Percentiles rank a stretch among this genome's conserved stretches.
phyloP scores from a whole-genome alignment of 2,888 invertebrate species.

The Pecten maximus region DNA sequence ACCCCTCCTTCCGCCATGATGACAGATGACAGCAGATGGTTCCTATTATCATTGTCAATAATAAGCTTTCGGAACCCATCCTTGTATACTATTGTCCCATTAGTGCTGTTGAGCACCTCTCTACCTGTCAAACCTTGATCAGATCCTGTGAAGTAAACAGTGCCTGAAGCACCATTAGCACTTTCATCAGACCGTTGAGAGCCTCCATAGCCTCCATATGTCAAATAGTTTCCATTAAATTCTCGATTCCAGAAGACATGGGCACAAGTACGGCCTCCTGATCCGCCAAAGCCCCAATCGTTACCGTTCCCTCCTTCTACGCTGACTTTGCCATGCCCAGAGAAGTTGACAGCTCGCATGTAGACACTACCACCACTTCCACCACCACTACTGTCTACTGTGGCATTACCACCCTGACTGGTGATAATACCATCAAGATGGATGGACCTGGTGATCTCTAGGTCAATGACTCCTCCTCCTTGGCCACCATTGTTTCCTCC shows the following conservation, averaged over 20 bases:
- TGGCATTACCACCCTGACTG: constrained; percentile 64
- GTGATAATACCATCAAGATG: constrained; percentile 71
- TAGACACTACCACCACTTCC: constrained; percentile 74
- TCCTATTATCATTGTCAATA: constrained; percentile 72
- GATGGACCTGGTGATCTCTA: constrained; percentile 62
- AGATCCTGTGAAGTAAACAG: constrained; percentile 67
- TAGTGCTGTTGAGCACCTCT: constrained; percentile 56
- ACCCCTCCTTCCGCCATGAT: constrained; percentile 62
- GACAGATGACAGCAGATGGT: constrained; percentile 67
- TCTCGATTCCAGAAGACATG: constrained; percentile 68
- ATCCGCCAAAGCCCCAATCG: constrained; percentile 66
- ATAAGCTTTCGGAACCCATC: constrained; percentile 65
- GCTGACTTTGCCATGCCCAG: constrained; percentile 70
- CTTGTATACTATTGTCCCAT: constrained; percentile 53
- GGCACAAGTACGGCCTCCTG: constrained; percentile 71
- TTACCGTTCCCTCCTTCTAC: constrained; percentile 67
- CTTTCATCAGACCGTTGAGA: constrained; percentile 49
- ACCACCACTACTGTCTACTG: constrained; percentile 64
- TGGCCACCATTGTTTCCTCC: constrained; percentile 65
- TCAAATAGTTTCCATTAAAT: constrained; percentile 63
- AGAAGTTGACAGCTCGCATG: constrained; percentile 68
- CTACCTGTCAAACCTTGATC: constrained; percentile 57
- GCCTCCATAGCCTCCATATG: constrained; percentile 68
- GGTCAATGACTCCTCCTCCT: constrained; percentile 67
- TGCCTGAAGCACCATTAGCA: constrained; percentile 69